Percentiles rank a stretch among this genome's conserved stretches.
Evolutionary conservation across 2,888 invertebrate genomes (phyloP).

Genomic region (Dorcus parallelipipedus): DNA sequence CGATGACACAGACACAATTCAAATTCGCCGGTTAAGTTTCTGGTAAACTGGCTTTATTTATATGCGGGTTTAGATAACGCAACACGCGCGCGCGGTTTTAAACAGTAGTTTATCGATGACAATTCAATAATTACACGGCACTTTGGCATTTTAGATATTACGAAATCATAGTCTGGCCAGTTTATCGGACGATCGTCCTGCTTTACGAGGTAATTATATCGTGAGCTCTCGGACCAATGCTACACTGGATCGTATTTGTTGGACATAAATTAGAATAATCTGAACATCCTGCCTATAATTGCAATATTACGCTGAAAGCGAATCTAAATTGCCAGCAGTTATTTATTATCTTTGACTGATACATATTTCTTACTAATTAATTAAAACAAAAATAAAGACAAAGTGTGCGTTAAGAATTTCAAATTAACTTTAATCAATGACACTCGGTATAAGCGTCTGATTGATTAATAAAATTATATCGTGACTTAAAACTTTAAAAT

Average conservation of each 20-base stretch:
- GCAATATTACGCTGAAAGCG: slow-evolving; percentile 20
- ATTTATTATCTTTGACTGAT: slow-evolving; percentile 18
- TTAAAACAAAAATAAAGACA: too few relatives aligned
- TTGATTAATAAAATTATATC: too few relatives aligned
- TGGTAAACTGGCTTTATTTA: slow-evolving; percentile 22
- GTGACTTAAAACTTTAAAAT: too few relatives aligned
- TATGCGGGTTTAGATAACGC: slow-evolving; percentile 23
- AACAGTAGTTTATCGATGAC: slow-evolving; percentile 35
- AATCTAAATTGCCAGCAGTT: slow-evolving; percentile 19
- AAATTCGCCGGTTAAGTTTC: slow-evolving; percentile 15
- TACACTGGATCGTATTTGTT: slow-evolving; percentile 20
- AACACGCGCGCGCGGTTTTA: slow-evolving; percentile 20
- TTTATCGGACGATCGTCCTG: slow-evolving; percentile 31
- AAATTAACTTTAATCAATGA: neutral
- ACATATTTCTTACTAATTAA: slow-evolving; percentile 2
- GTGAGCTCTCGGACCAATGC: slow-evolving; percentile 19
- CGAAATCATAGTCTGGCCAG: slow-evolving; percentile 29
- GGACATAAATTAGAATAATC: slow-evolving; percentile 23
- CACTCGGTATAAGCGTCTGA: neutral
- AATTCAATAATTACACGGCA: slow-evolving; percentile 37
- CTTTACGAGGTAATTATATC: slow-evolving; percentile 35
- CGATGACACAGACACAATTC: too few relatives aligned
- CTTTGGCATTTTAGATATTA: slow-evolving; percentile 34
- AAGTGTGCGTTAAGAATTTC: too few relatives aligned
- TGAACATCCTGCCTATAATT: slow-evolving; percentile 18